These are phyloP conservation scores for Agelastica alni DNA, from an alignment of 2,888 invertebrate genomes.

Conservation along the genomic window DNA sequence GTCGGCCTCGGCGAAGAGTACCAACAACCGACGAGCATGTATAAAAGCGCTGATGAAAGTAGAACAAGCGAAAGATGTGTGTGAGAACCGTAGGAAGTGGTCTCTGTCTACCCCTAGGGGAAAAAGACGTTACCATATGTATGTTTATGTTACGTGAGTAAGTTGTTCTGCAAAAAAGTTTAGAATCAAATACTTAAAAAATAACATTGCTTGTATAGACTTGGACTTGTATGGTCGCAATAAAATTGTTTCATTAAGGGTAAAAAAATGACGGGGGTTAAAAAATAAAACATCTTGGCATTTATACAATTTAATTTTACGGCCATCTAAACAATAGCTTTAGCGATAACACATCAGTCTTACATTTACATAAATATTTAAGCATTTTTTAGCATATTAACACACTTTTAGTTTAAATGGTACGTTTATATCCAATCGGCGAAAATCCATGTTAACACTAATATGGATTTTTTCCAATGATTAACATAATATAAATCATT, in stretches of 20 bases:
- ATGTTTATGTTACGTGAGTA: too few relatives aligned
- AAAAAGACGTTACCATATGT: too few relatives aligned
- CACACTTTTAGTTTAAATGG: slow-evolving; percentile 24
- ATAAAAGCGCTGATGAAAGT: too few relatives aligned
- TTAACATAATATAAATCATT: slow-evolving; percentile 34
- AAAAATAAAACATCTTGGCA: slow-evolving; percentile 26
- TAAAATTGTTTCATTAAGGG: not conserved
- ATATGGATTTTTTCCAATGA: slow-evolving; percentile 7
- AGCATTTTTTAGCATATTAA: slow-evolving; percentile 43
- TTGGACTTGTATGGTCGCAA: too few relatives aligned
- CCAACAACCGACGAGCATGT: too few relatives aligned
- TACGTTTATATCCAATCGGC: slow-evolving; percentile 17
- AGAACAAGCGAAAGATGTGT: too few relatives aligned
- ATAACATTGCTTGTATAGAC: too few relatives aligned
- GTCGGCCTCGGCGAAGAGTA: too few relatives aligned
- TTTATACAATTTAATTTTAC: slow-evolving; percentile 56
- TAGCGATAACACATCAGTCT: slow-evolving; percentile 56
- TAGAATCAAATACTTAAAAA: too few relatives aligned
- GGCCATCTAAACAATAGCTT: slow-evolving; percentile 53
- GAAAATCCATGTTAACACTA: slow-evolving; percentile 1
- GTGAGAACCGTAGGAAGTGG: too few relatives aligned
- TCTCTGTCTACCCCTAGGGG: too few relatives aligned
- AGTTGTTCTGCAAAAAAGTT: too few relatives aligned
- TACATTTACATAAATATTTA: slow-evolving; percentile 49
- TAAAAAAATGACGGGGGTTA: slow-evolving; percentile 1